Base-by-base conservation (phyloP, 2,113 vertebrate species). In the Oceanodroma tethys region DNA sequence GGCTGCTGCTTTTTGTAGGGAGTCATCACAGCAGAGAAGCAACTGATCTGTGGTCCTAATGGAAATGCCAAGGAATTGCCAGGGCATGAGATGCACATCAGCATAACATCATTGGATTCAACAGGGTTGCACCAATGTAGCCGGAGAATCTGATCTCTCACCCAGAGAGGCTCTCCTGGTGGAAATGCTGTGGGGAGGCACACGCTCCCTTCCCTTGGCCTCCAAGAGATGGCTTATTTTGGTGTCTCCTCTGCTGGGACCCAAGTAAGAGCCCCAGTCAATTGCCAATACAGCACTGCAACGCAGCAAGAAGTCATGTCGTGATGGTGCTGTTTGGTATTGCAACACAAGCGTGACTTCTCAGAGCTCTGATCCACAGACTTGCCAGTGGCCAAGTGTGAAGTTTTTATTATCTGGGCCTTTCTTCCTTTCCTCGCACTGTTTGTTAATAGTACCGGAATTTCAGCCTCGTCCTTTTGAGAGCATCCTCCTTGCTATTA, bases 51-150 rank as follows among this genome's bases (percentile, higher is more conserved):
- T 55, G 26, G 11, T 52, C 42, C 58, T 48, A 72, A 38, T 16
- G 36, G 70, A 42, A 63, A 60, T 25, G 68, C 52, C 80, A 75
- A 65, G 56, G 65, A 71, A 71, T 38, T 55, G 19, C 11, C 40
- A 16, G 52, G 50, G 25, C 19, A 13, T 7, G 22, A 85, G 29
- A 42, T 23, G 16, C 20, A 23, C 2, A 0, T 53, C 4, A 2
- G 22, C 4, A 7, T 27, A 43, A 16, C 29, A n/a, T 26, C 40
- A 16, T 32, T 78, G 48, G 10, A 40, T 56, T 72, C 42, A 55
- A 6, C 9, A 58, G 50, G 15, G 26, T 27, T 53, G 29, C 13
- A 32, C 3, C 0, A 0, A 20, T 5, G 13, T 7, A 55, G 42
- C 11, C 2, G 2, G 74, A 50, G 32, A 42, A 65, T 15, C 42